A percentile compares a stretch with the other conserved stretches of the same genome.
Evolutionary conservation across 2,113 vertebrate species (phyloP).

Genomic region (Hepsetus odoe): DNA sequence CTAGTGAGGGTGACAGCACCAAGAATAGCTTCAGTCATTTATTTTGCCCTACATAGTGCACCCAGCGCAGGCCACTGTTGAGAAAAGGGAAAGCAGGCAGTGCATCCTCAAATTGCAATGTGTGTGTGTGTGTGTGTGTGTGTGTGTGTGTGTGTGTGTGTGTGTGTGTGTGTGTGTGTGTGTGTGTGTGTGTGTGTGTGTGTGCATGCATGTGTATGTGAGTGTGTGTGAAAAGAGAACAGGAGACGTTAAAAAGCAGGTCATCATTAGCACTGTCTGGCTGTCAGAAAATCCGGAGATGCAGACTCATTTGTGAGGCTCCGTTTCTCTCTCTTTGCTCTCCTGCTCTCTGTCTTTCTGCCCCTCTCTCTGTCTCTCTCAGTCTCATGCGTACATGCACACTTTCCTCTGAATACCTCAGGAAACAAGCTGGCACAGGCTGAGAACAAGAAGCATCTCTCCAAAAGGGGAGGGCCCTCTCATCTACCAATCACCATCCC

Average conservation of each 20-base stretch:
- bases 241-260: slow-evolving; percentile 50
- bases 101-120: slow-evolving; percentile 36
- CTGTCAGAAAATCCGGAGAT: slow-evolving; percentile 50
- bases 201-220: not conserved
- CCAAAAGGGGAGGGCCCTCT: slow-evolving; percentile 30
- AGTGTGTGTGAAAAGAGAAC: slow-evolving; percentile 34
- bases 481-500: slow-evolving; percentile 29
- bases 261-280: slow-evolving; percentile 53
- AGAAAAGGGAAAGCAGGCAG: slow-evolving; percentile 38
- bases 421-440: slow-evolving; percentile 21
- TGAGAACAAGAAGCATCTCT: slow-evolving; percentile 27
- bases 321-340: slow-evolving; percentile 25
- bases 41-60: slow-evolving; percentile 51
- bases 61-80: slow-evolving; percentile 43
- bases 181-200: slow-evolving; percentile 3
- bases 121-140: slow-evolving; percentile 28
- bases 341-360: not conserved
- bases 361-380: not conserved
- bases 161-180: slow-evolving; percentile 3
- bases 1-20: slow-evolving; percentile 18
- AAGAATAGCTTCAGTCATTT: slow-evolving; percentile 54
- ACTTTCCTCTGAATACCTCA: slow-evolving; percentile 29
- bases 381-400: not conserved
- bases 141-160: slow-evolving; percentile 17
- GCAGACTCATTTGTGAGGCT: slow-evolving; percentile 44